Conservation (phyloP, 2,888 invertebrate species). For the Tetranychus piercei region DNA sequence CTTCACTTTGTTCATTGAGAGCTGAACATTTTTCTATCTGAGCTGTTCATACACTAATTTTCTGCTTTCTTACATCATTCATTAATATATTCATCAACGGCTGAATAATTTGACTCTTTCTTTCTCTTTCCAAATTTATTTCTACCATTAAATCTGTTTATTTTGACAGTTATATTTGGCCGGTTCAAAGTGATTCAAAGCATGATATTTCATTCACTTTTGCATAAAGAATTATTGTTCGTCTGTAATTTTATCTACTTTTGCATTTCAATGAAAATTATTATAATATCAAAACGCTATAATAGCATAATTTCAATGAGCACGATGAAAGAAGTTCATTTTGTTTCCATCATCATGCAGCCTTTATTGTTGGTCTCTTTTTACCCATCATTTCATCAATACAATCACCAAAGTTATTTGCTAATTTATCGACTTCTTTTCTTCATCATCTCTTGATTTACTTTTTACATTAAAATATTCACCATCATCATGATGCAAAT, state of each 20-base stretch:
- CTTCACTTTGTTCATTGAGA: background rate
- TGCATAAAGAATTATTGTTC: background rate
- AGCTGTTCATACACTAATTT: background rate
- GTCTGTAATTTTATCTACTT: background rate
- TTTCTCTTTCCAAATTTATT: too few relatives aligned
- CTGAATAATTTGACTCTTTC: background rate
- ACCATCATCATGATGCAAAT: slow-evolving; percentile 4
- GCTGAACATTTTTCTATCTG: background rate
- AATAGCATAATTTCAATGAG: background rate
- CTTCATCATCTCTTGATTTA: background rate
- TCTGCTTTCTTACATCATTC: background rate
- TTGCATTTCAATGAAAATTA: background rate
- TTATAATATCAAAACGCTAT: background rate
- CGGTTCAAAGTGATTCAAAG: background rate
- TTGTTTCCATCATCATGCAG: background rate
- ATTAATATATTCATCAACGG: background rate
- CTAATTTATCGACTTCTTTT: background rate
- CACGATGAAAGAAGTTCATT: background rate
- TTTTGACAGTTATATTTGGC: too few relatives aligned
- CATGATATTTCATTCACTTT: background rate
- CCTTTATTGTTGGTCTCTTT: background rate
- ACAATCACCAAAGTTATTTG: background rate
- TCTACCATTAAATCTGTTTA: too few relatives aligned
- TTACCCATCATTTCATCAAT: background rate
- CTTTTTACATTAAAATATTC: background rate